These are phyloP conservation scores for Danio tinwini DNA, from an alignment of 2,797 vertebrate genomes.

Conservation along the genomic window DNA sequence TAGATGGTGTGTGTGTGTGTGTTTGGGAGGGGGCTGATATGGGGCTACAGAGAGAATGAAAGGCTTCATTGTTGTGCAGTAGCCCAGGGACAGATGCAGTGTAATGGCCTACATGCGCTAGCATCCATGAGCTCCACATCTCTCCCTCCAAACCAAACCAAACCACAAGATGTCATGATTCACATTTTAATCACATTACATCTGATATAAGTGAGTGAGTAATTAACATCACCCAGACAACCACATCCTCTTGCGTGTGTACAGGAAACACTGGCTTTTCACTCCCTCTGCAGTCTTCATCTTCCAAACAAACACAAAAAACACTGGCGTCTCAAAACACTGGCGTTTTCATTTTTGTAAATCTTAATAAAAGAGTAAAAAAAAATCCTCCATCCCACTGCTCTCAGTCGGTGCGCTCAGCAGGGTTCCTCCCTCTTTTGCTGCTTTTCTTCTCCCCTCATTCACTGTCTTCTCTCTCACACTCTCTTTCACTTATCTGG, in stretches of 20 bases:
- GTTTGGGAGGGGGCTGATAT: slow-evolving; percentile 27
- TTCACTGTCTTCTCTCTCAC: slow-evolving; percentile 28
- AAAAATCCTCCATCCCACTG: neutral
- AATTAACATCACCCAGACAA: neutral
- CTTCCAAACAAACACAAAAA: neutral
- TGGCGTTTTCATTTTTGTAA: neutral
- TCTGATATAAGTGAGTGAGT: neutral
- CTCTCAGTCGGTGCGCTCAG: slow-evolving; percentile 37
- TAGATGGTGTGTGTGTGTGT: neutral
- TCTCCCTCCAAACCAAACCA: slow-evolving; percentile 11
- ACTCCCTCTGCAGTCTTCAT: neutral
- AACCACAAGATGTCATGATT: neutral
- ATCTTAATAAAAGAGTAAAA: slow-evolving; percentile 1
- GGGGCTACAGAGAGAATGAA: slow-evolving; percentile 50
- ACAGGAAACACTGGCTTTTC: neutral
- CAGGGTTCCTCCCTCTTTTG: slow-evolving; percentile 47
- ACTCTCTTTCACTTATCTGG: slow-evolving; percentile 44
- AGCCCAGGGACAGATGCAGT: slow-evolving; percentile 46
- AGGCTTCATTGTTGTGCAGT: slow-evolving; percentile 53
- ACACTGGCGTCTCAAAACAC: too few relatives aligned
- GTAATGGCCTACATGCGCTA: slow-evolving; percentile 47
- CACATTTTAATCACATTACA: slow-evolving; percentile 16
- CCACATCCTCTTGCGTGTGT: neutral
- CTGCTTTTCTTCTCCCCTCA: slow-evolving; percentile 26
- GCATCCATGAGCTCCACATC: slow-evolving; percentile 20